phyloP scores from a whole-genome alignment of 2,888 invertebrate species.

The Lepidocyrtoides sp. region DNA sequence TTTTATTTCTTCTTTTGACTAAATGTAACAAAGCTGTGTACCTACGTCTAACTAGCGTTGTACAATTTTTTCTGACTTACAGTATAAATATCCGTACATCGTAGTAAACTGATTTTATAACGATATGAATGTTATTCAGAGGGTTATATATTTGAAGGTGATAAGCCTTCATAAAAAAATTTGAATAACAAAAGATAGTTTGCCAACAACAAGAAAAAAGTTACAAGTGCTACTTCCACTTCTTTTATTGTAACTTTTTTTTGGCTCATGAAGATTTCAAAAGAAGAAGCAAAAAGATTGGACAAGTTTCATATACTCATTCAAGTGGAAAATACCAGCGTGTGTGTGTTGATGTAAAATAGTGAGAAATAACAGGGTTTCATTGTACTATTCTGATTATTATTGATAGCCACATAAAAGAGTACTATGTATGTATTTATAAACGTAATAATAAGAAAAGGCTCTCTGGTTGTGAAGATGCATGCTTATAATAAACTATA shows the following conservation, averaged over 20 bases:
- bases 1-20: constrained; percentile 20
- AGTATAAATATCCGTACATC: too few species aligned
- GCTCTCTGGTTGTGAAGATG: neutral
- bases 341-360: neutral
- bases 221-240: neutral
- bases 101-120: neutral
- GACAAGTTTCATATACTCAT: constrained; percentile 60
- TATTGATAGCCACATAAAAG: constrained; percentile 32
- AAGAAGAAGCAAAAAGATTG: constrained; percentile 39
- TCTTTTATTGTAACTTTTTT: constrained; percentile 55
- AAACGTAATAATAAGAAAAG: neutral
- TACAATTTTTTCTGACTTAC: too few species aligned
- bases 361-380: neutral
- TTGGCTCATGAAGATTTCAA: constrained; percentile 44
- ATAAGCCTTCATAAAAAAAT: constrained; percentile 63
- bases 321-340: constrained; percentile 43
- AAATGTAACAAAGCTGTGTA: too few species aligned
- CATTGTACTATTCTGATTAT: neutral
- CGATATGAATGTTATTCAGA: neutral
- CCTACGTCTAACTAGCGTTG: too few species aligned
- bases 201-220: constrained; percentile 28
- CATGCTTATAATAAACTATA: neutral
- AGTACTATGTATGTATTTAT: neutral
- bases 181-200: constrained; percentile 64
- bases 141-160: neutral